Evolutionary conservation across 2,797 vertebrate genomes (phyloP).

Genomic region (Phyllotis vaccarum): DNA sequence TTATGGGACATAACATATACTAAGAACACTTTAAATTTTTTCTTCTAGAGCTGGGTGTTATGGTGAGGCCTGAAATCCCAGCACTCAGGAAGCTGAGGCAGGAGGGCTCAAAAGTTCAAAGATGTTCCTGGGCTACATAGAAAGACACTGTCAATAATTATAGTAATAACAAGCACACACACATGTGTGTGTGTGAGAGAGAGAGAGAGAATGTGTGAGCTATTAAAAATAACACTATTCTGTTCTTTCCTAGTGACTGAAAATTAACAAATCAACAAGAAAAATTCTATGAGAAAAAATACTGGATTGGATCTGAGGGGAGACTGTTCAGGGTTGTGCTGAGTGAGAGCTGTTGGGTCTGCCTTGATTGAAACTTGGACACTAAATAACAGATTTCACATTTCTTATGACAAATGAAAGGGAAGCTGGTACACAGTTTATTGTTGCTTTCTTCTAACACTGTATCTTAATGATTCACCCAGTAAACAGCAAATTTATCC

Average conservation of each 20-base stretch:
- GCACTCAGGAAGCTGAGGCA: background rate
- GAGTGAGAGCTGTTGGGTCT: conserved; percentile 31
- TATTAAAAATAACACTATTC: background rate
- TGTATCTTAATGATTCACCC: conserved; percentile 40
- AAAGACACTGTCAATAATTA: background rate
- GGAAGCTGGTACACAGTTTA: conserved; percentile 51
- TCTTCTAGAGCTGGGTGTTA: background rate
- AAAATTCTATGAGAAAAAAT: conserved; percentile 39
- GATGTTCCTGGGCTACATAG: background rate
- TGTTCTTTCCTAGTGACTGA: conserved; percentile 32
- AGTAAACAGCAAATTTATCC: conserved; percentile 59
- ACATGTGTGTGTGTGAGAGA: too few relatives aligned
- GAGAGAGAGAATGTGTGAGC: background rate
- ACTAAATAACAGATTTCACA: conserved; percentile 57
- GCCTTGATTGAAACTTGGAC: conserved; percentile 61
- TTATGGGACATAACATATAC: background rate
- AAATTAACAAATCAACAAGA: conserved; percentile 9
- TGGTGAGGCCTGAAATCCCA: background rate
- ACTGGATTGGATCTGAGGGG: background rate
- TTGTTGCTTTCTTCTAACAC: background rate
- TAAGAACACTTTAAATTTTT: conserved; percentile 3
- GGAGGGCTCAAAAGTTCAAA: background rate
- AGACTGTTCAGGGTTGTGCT: conserved; percentile 6
- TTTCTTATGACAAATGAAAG: conserved; percentile 40
- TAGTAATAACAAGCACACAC: background rate